These are phyloP conservation scores for Heliothis peltigera DNA, from an alignment of 2,888 invertebrate species.

Conservation along the genomic window DNA sequence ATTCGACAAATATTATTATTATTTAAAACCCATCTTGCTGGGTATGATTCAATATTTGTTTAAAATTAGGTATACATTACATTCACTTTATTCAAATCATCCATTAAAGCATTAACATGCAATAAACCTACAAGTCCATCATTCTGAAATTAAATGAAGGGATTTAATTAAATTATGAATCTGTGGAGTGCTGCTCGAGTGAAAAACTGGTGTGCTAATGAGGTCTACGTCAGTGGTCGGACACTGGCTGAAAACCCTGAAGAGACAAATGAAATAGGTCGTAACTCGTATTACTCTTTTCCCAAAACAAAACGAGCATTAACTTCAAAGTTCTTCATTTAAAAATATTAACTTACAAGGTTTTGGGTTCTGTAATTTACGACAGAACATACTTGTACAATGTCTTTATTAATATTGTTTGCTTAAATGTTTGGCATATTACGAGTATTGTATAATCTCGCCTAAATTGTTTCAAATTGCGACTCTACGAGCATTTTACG, in stretches of 20 bases:
- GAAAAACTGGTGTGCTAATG: slow-evolving; percentile 57
- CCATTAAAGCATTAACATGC: slow-evolving; percentile 30
- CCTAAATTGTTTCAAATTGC: slow-evolving; percentile 24
- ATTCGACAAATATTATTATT: background rate
- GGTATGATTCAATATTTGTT: slow-evolving; percentile 11
- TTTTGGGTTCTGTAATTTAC: slow-evolving; percentile 39
- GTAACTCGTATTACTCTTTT: slow-evolving; percentile 38
- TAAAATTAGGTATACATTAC: slow-evolving; percentile 17
- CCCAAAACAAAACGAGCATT: slow-evolving; percentile 44
- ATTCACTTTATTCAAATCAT: slow-evolving; percentile 1
- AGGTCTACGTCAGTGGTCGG: slow-evolving; percentile 31
- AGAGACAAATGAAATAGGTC: slow-evolving; percentile 56
- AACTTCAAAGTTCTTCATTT: slow-evolving; percentile 40
- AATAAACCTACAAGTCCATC: slow-evolving; percentile 31
- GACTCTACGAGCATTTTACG: no score
- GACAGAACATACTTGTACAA: slow-evolving; percentile 40
- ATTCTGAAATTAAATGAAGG: slow-evolving; percentile 38
- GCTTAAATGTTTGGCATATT: slow-evolving; percentile 37
- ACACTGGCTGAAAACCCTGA: slow-evolving; percentile 44
- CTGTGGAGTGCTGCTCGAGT: slow-evolving; percentile 42
- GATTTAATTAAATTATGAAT: slow-evolving; percentile 55
- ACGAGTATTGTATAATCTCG: slow-evolving; percentile 31
- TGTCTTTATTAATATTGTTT: slow-evolving; percentile 47
- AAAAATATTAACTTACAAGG: slow-evolving; percentile 48
- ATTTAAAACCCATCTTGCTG: background rate